Evolutionary conservation across 2,888 invertebrate genomes (phyloP).

Genomic region (Metellina segmentata): DNA sequence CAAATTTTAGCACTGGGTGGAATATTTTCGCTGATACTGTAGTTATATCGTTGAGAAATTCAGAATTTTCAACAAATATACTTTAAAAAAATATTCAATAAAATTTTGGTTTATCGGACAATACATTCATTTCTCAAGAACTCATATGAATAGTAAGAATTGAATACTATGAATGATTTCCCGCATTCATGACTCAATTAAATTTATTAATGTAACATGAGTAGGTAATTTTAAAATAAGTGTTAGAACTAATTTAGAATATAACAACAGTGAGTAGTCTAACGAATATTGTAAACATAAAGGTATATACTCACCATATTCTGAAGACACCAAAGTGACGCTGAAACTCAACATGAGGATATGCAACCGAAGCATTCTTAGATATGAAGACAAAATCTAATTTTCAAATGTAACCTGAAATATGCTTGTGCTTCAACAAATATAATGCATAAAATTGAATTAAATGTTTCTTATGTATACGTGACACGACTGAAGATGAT

Average conservation of each 20-base stretch:
- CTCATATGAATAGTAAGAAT: not conserved
- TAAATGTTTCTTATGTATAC: not conserved
- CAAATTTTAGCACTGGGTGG: not conserved
- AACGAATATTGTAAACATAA: not conserved
- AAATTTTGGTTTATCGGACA: no score
- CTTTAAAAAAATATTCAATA: not conserved
- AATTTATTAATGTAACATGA: not conserved
- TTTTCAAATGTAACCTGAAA: no score
- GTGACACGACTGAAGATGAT: not conserved
- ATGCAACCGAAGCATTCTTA: not conserved
- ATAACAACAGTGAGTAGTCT: not conserved
- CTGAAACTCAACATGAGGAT: not conserved
- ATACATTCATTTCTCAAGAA: no score
- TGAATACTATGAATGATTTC: not conserved
- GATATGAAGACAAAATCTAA: not conserved
- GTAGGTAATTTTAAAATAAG: not conserved
- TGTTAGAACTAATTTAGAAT: not conserved
- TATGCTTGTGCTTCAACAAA: no score
- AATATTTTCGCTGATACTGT: not conserved
- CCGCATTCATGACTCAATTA: not conserved
- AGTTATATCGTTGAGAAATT: not conserved
- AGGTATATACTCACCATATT: conserved; percentile 46
- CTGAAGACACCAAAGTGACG: not conserved
- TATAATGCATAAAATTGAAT: no score
- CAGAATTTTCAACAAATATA: no score